Evolutionary conservation across 1,140 invertebrate genomes (phyloP).

Genomic region (Planococcus citri): DNA sequence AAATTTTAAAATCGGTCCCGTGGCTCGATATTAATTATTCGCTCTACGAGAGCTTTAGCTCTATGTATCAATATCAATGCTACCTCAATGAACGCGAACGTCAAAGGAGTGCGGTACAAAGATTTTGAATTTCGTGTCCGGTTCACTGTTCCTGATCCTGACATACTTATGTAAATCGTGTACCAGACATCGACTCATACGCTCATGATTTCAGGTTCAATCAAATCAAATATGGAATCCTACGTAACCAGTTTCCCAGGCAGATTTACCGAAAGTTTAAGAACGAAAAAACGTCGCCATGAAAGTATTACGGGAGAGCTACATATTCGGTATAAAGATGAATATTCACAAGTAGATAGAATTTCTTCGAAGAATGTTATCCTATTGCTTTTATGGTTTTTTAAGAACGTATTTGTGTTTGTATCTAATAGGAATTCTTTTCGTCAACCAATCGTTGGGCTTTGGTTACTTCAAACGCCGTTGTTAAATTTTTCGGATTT

Average conservation of each 20-base stretch:
- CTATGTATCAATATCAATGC: no score
- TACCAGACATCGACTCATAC: slow-evolving; percentile 52
- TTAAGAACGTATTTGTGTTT: slow-evolving; percentile 24
- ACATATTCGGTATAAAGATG: no score
- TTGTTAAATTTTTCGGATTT: slow-evolving; percentile 61
- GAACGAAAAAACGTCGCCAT: slow-evolving; percentile 22
- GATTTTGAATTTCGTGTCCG: slow-evolving; percentile 61
- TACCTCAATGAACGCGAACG: slow-evolving; percentile 41
- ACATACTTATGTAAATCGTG: slow-evolving; percentile 42
- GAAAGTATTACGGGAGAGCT: not conserved
- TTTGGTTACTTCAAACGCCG: slow-evolving; percentile 53
- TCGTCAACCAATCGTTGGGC: slow-evolving; percentile 59
- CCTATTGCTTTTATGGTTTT: not conserved
- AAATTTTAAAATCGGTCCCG: slow-evolving; percentile 52
- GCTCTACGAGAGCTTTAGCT: slow-evolving; percentile 47
- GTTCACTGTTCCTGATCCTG: slow-evolving; percentile 55
- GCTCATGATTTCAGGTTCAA: slow-evolving; percentile 75
- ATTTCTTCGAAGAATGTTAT: not conserved
- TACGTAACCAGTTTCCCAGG: slow-evolving; percentile 60
- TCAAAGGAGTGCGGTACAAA: slow-evolving; percentile 38
- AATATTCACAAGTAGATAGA: no score
- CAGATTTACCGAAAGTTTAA: slow-evolving; percentile 58
- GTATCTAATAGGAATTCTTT: slow-evolving; percentile 53
- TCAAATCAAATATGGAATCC: slow-evolving; percentile 68
- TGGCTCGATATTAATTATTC: slow-evolving; percentile 65